Base-by-base conservation (phyloP, 2,113 vertebrate genomes). In the Zapus hudsonius region DNA sequence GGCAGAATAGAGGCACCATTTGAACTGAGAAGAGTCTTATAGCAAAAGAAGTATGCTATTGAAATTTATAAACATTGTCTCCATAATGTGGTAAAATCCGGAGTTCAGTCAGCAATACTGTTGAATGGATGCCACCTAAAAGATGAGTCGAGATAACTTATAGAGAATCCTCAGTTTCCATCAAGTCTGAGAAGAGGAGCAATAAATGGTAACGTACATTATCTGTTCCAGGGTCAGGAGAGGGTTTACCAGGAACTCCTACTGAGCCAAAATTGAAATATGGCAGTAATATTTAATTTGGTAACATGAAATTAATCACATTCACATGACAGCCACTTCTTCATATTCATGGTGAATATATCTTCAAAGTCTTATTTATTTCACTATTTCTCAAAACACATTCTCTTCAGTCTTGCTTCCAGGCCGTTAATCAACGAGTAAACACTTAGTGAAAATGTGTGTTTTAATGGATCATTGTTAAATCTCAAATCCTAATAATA, bases 321-420 rank as follows among this genome's bases (percentile, higher is more conserved):
- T 79, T 79, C 20, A 78, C 70, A 57, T 81, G 22, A 59, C 83
- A 16, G 36, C 25, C 22, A 66, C 13, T 67, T 63, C 17, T 91
- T 61, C 23, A 66, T 73, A 81, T n/a, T 40, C 7, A n/a, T 20
- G 47, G 11, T 90, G 7, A 17, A 29, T 19, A 17, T 23, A 25
- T 42, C 31, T 66, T 52, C 8, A 52, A 42, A 38, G 2, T 73
- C 27, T 83, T 61, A 59, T 8, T 80, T 91, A 31, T 85, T 74
- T 93, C 55, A 78, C n/a, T 83, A 44, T 87, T 90, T 90, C n/a
- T 87, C 57, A 83, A 69, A 7, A 87, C 4, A 42, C 22, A 84
- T 47, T 89, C 22, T 73, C 1, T 31, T 81, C 72, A 84, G 66
- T 91, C 2, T 11, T 29, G 63, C 55, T 93, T 40, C 1, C 8